phyloP scores from a whole-genome alignment of 2,113 vertebrate genomes.

The Cisticola juncidis region DNA sequence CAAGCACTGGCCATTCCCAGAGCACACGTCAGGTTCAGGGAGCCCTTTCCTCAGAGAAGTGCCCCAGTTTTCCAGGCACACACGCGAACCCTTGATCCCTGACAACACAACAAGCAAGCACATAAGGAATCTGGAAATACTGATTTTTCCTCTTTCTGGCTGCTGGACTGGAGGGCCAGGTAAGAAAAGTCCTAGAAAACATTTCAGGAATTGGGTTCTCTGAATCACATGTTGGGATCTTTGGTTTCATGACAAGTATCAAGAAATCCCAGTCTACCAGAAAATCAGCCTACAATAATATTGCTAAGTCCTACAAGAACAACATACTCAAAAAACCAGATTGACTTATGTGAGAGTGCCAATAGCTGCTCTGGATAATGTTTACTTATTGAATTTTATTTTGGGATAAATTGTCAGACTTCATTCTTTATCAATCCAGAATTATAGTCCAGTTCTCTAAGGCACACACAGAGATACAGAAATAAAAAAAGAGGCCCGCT shows the following conservation, averaged over 20 bases:
- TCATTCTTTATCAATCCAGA: not conserved
- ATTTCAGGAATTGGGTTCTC: not conserved
- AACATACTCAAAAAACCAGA: not conserved
- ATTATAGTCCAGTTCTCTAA: not conserved
- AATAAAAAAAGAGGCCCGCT: not conserved
- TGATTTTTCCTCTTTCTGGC: not conserved
- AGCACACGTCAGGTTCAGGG: not conserved
- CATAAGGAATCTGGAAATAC: not conserved
- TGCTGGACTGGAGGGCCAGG: not conserved
- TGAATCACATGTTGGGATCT: not conserved
- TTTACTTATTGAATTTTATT: not conserved
- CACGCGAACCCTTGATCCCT: not conserved
- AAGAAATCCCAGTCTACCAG: not conserved
- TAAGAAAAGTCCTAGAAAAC: not conserved
- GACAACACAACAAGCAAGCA: not conserved
- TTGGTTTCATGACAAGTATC: not conserved
- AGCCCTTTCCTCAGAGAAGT: not conserved
- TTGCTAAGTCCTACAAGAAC: not conserved
- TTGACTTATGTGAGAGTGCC: not conserved
- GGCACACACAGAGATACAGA: not conserved
- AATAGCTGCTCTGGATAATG: not conserved
- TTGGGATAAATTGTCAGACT: not conserved
- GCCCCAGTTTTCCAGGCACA: not conserved
- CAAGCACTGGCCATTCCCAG: slow-evolving; percentile 29
- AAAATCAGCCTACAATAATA: not conserved